Evolutionary conservation across 2,888 invertebrate species (phyloP).

Genomic region (Heliconius erato): DNA sequence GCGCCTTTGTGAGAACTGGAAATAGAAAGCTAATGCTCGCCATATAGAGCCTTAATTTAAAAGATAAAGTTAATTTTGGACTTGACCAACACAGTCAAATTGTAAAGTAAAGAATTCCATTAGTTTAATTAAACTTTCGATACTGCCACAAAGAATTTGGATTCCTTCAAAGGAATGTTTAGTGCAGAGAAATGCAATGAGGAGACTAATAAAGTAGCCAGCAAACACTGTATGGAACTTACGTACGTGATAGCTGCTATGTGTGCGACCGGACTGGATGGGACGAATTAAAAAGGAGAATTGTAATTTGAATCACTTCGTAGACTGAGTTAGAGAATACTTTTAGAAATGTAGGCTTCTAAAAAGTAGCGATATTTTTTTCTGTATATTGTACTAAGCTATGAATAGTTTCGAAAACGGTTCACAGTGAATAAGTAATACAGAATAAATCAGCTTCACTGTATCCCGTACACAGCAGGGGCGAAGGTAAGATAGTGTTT

Average conservation of each 20-base stretch:
- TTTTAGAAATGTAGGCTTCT: neutral
- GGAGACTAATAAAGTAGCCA: conserved; percentile 29
- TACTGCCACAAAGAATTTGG: conserved; percentile 6
- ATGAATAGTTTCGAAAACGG: neutral
- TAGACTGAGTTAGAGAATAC: neutral
- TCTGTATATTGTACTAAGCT: neutral
- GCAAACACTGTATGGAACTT: conserved; percentile 6
- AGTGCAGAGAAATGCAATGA: conserved; percentile 26
- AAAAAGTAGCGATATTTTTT: neutral
- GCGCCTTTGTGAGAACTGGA: neutral
- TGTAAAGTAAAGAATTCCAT: neutral
- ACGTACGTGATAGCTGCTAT: conserved; percentile 24
- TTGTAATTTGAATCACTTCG: conserved; percentile 6
- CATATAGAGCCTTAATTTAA: neutral
- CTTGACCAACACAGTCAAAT: conserved; percentile 1
- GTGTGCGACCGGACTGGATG: conserved; percentile 17
- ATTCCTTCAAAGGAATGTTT: conserved; percentile 24
- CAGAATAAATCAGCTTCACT: too few species aligned
- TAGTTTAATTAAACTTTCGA: conserved; percentile 26
- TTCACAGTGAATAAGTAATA: too few species aligned
- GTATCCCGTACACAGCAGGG: too few species aligned
- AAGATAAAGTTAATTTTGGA: neutral
- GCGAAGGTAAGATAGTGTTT: too few species aligned
- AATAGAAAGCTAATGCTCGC: neutral
- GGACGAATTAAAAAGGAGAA: conserved; percentile 24